These are phyloP conservation scores for Odocoileus virginianus DNA, from an alignment of 2,113 vertebrate species.

Conservation along the genomic window DNA sequence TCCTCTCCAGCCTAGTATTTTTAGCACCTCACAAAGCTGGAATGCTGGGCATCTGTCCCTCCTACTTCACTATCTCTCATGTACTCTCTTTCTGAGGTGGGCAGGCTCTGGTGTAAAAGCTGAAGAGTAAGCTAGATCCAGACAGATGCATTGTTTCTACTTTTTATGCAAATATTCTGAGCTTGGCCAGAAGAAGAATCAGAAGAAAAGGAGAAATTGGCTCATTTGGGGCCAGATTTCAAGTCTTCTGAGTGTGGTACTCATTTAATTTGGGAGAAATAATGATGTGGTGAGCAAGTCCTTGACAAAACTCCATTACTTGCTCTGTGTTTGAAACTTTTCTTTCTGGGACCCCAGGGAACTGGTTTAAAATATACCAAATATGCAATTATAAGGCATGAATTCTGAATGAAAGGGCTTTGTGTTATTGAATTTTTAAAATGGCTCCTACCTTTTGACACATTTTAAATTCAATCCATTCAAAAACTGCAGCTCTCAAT, in stretches of 20 bases:
- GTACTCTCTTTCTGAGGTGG: neutral
- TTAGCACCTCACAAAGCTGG: constrained; percentile 61
- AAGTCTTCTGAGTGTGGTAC: neutral
- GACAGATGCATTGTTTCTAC: neutral
- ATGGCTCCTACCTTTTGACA: neutral
- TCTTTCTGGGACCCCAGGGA: neutral
- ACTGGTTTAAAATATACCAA: neutral
- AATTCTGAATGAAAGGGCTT: neutral
- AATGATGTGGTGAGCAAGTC: neutral
- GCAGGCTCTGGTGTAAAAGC: neutral
- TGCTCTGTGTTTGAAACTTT: neutral
- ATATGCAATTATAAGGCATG: neutral
- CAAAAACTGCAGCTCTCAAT: neutral
- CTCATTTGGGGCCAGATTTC: neutral
- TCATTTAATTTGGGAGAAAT: neutral
- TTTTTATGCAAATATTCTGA: neutral
- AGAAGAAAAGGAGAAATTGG: neutral
- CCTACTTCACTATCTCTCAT: neutral
- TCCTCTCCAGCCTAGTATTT: constrained; percentile 47
- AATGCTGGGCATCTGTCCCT: constrained; percentile 26
- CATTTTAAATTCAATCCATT: neutral
- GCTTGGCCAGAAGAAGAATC: neutral
- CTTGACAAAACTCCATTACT: neutral
- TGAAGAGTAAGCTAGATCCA: neutral
- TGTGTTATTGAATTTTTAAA: neutral